Conservation (phyloP, 2,888 invertebrate species). For the Neoascia interrupta region DNA sequence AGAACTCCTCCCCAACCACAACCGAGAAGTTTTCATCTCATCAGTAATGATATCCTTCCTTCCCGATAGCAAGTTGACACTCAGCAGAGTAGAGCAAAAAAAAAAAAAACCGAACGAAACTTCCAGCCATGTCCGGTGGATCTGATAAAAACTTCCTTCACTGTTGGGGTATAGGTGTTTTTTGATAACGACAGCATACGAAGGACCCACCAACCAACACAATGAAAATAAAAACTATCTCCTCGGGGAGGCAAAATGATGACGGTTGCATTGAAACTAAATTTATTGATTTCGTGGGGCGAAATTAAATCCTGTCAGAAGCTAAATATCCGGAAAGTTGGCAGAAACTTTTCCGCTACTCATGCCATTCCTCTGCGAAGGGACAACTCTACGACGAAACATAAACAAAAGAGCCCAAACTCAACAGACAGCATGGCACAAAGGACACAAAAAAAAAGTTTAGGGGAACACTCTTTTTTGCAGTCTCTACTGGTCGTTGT, state of each 20-base stretch:
- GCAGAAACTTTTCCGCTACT: conserved; percentile 54
- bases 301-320: conserved; percentile 69
- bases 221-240: conserved; percentile 32
- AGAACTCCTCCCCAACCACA: too few relatives aligned
- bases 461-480: conserved; percentile 16
- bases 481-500: conserved; percentile 32
- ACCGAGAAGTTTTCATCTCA: conserved; percentile 42
- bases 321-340: conserved; percentile 69
- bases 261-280: conserved; percentile 66
- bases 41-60: conserved; percentile 64
- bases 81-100: conserved; percentile 32
- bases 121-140: conserved; percentile 26
- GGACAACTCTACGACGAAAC: conserved; percentile 21
- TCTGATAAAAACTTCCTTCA: conserved; percentile 49
- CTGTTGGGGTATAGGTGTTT: conserved; percentile 13
- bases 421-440: conserved; percentile 32
- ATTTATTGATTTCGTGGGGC: conserved; percentile 68
- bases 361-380: conserved; percentile 28
- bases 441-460: conserved; percentile 27
- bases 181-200: not conserved
- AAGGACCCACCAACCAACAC: conserved; percentile 1
- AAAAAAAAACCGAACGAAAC: conserved; percentile 6
- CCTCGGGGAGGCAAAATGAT: conserved; percentile 55
- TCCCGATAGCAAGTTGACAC: conserved; percentile 62
- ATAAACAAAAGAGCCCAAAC: conserved; percentile 56